Conservation (phyloP, 1,140 invertebrate genomes). For the Drosophila nigrodunni region DNA sequence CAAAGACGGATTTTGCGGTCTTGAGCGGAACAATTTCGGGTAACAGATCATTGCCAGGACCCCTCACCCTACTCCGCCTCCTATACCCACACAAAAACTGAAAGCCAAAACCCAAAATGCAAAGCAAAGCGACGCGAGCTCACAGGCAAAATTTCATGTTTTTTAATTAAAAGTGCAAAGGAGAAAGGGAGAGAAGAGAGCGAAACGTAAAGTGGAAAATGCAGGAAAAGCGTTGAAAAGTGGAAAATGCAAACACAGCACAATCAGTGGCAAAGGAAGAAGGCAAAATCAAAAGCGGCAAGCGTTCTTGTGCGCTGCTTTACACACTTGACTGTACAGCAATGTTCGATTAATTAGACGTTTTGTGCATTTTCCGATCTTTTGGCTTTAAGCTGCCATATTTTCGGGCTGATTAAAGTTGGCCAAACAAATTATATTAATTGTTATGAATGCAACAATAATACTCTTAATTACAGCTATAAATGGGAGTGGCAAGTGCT, state of each 20-base stretch:
- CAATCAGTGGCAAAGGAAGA: no score
- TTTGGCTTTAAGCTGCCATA: constrained; percentile 20
- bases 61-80: background rate
- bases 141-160: constrained; percentile 22
- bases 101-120: constrained; percentile 22
- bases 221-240: background rate
- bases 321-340: constrained; percentile 36
- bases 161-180: constrained; percentile 54
- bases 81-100: background rate
- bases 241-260: constrained; percentile 43
- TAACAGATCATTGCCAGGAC: constrained; percentile 1
- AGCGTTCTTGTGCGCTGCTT: constrained; percentile 23
- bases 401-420: constrained; percentile 41
- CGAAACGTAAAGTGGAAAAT: background rate
- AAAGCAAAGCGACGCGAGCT: constrained; percentile 15
- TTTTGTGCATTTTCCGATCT: constrained; percentile 33
- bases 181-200: constrained; percentile 9
- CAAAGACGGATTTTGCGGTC: constrained; percentile 55
- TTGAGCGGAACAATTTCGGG: constrained; percentile 28
- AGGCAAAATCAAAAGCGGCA: constrained; percentile 36
- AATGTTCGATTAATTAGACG: constrained; percentile 74
- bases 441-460: constrained; percentile 51
- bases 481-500: background rate
- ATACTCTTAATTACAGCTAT: constrained; percentile 62
- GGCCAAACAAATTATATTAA: constrained; percentile 48